A percentile compares a stretch with the other conserved stretches of the same genome.
Conservation (phyloP, 2,113 vertebrate genomes). For the Thamnophis sirtalis region DNA sequence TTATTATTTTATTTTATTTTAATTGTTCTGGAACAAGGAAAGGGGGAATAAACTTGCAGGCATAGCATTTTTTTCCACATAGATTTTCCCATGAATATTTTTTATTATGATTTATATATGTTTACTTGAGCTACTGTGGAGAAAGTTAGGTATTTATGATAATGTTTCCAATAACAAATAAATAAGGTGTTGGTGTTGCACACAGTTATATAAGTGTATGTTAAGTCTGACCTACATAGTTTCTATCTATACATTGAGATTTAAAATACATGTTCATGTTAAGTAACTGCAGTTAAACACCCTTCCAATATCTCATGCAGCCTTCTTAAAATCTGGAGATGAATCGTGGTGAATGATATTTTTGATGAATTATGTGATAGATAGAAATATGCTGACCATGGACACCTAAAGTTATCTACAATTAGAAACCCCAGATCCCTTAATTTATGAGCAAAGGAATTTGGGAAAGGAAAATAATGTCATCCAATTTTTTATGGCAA, state of each 20-base stretch:
- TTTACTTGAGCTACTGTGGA: not conserved
- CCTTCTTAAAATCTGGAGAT: not conserved
- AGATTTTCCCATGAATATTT: not conserved
- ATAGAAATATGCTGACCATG: not conserved
- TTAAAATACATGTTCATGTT: not conserved
- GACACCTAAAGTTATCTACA: not conserved
- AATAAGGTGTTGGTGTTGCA: not conserved
- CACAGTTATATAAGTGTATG: not conserved
- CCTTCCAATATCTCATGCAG: no score
- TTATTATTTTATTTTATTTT: not conserved
- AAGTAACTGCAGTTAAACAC: not conserved
- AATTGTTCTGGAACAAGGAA: not conserved
- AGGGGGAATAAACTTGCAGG: no score
- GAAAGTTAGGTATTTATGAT: not conserved
- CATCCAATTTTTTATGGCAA: not conserved
- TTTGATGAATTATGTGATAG: not conserved
- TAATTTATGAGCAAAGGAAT: not conserved
- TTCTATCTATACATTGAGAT: not conserved
- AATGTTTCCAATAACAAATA: not conserved
- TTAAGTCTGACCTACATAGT: not conserved
- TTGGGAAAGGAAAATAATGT: not conserved
- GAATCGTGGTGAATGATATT: not conserved
- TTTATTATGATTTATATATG: not conserved
- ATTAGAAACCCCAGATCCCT: not conserved
- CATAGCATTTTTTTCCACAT: not conserved